A percentile compares a stretch with the other conserved stretches of the same genome.
Conservation (phyloP, 2,888 invertebrate genomes). For the Drosophila subsilvestris region DNA sequence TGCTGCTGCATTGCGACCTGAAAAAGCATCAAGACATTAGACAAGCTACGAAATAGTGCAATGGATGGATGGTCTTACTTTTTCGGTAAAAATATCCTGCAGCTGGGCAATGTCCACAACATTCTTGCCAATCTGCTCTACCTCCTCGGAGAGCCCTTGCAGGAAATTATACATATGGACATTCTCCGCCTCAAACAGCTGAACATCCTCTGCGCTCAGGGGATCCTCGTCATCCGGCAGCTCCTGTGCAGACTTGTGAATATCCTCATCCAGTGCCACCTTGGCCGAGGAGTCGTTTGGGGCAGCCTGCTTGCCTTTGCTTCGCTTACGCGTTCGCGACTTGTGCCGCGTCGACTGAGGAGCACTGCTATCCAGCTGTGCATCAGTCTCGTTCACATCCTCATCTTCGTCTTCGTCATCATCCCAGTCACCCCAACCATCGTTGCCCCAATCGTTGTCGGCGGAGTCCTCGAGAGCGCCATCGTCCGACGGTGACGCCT, state of each 20-base stretch:
- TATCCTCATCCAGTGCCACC: conserved; percentile 82
- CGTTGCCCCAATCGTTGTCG: conserved; percentile 63
- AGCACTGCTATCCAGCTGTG: conserved; percentile 17
- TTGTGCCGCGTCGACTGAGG: conserved; percentile 27
- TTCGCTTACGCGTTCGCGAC: conserved; percentile 58
- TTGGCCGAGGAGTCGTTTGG: conserved; percentile 67
- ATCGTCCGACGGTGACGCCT: conserved; percentile 7
- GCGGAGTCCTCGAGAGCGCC: conserved; percentile 23
- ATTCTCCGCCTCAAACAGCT: conserved; percentile 97
- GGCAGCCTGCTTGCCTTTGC: conserved; percentile 14
- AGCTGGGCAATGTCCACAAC: conserved; percentile 97
- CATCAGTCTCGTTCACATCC: conserved; percentile 19
- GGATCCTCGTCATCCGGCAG: conserved; percentile 83
- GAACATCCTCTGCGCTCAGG: conserved; percentile 93
- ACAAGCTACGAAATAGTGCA: background rate
- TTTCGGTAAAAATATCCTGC: conserved; percentile 98
- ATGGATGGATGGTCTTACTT: conserved; percentile 84
- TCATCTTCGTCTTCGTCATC: conserved; percentile 44
- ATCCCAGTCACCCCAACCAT: conserved; percentile 60
- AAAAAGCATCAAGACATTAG: background rate
- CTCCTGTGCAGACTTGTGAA: conserved; percentile 78
- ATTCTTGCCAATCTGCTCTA: conserved; percentile 94
- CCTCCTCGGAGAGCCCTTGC: conserved; percentile 95
- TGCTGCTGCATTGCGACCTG: conserved; percentile 95
- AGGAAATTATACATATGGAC: conserved; percentile 93